Base-by-base conservation (phyloP, 2,888 invertebrate genomes). In the Yponomeuta plumbellus region DNA sequence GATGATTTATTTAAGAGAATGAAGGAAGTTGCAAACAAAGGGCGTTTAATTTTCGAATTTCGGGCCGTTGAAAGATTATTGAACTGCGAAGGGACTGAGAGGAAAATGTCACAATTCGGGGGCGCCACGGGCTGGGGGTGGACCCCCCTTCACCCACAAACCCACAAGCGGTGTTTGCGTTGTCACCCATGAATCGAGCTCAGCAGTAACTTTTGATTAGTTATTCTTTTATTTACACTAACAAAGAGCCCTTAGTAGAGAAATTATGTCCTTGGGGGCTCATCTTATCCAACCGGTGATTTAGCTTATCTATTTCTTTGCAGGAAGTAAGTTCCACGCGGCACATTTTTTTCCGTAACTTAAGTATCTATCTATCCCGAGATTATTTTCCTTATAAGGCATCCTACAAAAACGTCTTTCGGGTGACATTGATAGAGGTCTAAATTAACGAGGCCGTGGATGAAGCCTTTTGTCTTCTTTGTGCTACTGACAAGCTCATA, bases 41-140 rank as follows among this genome's bases (percentile, higher is more conserved):
- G 70, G 71, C 74, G 73, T 78, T 80, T 79, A 79, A 81, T 83
- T 81, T 79, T 73, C 69, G 74, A 80, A 80, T 80, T 80, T 80
- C 72, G 70, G 78, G 74, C 74, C 75, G 75, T 77, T 76, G 72
- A 79, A 79, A 80, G 80, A 83, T 81, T 84, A 84, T 83, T 84
- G 83, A 85, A 84, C 81, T 81, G 80, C 72, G 72, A 80, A 79
- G 77, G 75, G 76, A 77, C 72, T 73, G 80, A 84, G 80, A 81
- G 80, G 84, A 84, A 86, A 88, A 86, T 84, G 84, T 85, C 83
- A 83, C 84, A 81, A 85, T 85, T 83, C 79, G 83, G 79, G 78
- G 75, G 66, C 66, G 73, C 70, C 67, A 69, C 70, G 68, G 69
- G 74, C 71, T 73, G 69, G 70, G 68, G 69, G 74, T 71, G 73